Evolutionary conservation across 2,888 invertebrate species (phyloP), one percentile per base, ranked within the genome.

Genomic region (Cantharis rustica): DNA sequence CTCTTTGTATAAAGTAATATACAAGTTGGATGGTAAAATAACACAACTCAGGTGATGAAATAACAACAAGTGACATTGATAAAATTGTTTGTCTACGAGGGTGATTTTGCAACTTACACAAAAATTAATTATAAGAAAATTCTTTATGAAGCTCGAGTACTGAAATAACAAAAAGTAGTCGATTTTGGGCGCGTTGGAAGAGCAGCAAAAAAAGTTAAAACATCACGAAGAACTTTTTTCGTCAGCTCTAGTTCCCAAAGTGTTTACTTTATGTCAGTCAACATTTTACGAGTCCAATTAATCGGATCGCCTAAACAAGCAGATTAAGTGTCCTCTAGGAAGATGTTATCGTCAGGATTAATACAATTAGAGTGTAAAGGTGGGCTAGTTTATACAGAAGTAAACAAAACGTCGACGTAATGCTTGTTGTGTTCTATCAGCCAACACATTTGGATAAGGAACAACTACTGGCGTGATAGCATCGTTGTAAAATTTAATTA

Each of bases 271-370:
- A 72, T 66, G 66, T 47, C 72, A 72, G 64, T 72, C 72, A 72
- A 72, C 64, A 72, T 72, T 72, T 72, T 72, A 72, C 66, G 13
- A 63, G 66, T 63, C 27, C 26, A 72, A 72, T 72, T 72, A 72
- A 64, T 66, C 72, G 66, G 66, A 27, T 64, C 72, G 72, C 72
- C 72, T 72, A 72, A 72, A 72, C 72, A 72, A 72, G 72, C 72
- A 72, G 72, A 72, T 72, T 72, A 72, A 64, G 66, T 26, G 27
- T 17, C 63, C 64, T 66, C 17, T 16, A 72, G 47, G 72, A 31
- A 64, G 72, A 64, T 72, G 66, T 72, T 64, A 64, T 63, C 69
- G 26, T 16, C 47, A 31, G 66, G 72, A 47, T 72, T 72, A 72
- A 72, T 72, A 61, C 66, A 72, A 72, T 72, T 72, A 72, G 20